Evolutionary conservation across 64 coral and sea anemone species (phyloP), one percentile per base, ranked within the genome.

Genomic region (Dendrophyllia cribrosa): DNA sequence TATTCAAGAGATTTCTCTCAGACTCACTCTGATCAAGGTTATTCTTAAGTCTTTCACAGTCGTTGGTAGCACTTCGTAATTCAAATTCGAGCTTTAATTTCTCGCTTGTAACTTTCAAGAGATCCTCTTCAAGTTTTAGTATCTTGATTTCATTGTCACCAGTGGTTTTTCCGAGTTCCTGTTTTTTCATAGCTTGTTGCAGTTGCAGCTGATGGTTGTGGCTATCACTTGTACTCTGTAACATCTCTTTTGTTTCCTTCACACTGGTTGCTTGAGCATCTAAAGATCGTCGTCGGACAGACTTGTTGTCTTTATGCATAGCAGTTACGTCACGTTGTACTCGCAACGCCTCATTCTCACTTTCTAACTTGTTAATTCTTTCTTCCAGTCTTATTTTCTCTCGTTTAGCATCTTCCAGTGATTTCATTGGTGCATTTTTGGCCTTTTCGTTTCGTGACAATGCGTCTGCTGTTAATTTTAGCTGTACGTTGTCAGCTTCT

Each of bases 41-140:
- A 51, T 25, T 80, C 26, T 72, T 82, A 4, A 72, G 77, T 58
- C 76, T 91, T 74, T 97, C 95, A 10, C 78, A 90, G 43, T 97
- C 91, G 16, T 44, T 66, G 47, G 52, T 75, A 49, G 76, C 75
- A 77, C 87, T 89, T 88, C 85, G 66, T 65, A 97, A 63, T 58
- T 94, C 87, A 68, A 94, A 84, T n/a, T 97, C 92, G 6, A 88
- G 59, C 56, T 91, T 94, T 3, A 88, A 26, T 58, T 87, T 94
- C 23, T 91, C 83, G 62, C 93, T 85, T 25, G 75, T 78, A 56
- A 71, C 88, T 69, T 79, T 58, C 61, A 86, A 76, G 5, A 97
- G 74, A 23, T 97, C 92, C 56, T 90, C 80, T 73, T 97, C 95
- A 55, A 94, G 21, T 19, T 47, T 80, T 43, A 62, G 67, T 19